phyloP scores from a whole-genome alignment of 2,888 invertebrate species.

The Watsonalla cultraria region DNA sequence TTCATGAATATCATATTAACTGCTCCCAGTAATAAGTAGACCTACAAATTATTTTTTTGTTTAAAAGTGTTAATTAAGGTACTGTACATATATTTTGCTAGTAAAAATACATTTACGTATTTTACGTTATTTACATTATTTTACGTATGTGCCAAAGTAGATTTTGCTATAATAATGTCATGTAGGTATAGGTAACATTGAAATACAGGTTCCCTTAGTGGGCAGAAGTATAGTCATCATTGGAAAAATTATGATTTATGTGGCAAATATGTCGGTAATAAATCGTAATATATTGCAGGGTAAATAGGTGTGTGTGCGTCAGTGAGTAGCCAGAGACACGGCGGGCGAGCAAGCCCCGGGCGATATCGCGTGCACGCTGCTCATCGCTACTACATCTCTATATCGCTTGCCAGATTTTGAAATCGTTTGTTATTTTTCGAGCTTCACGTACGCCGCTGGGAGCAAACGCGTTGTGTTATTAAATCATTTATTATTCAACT shows the following conservation, averaged over 20 bases:
- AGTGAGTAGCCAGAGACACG: neutral
- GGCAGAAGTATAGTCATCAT: too few relatives aligned
- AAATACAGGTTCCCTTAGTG: too few relatives aligned
- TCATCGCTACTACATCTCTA: slow-evolving; percentile 18
- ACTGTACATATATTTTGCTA: too few relatives aligned
- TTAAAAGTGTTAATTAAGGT: too few relatives aligned
- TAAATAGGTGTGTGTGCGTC: slow-evolving; percentile 6
- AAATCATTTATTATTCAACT: slow-evolving; percentile 77
- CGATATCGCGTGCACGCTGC: slow-evolving; percentile 33
- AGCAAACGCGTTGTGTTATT: slow-evolving; percentile 75
- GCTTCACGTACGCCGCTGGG: slow-evolving; percentile 59
- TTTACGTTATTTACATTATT: too few relatives aligned
- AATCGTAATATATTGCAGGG: slow-evolving; percentile 19
- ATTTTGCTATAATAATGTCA: too few relatives aligned
- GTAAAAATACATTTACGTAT: too few relatives aligned
- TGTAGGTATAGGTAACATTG: too few relatives aligned
- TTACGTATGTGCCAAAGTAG: too few relatives aligned
- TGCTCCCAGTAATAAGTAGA: too few relatives aligned
- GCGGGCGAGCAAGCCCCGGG: slow-evolving; percentile 24
- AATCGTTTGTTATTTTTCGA: slow-evolving; percentile 74
- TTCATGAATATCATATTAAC: too few relatives aligned
- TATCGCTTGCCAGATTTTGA: slow-evolving; percentile 57
- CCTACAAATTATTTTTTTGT: too few relatives aligned
- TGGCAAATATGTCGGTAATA: slow-evolving; percentile 13
- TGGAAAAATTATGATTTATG: slow-evolving; percentile 5